Conservation (phyloP, 2,888 invertebrate genomes). For the Poecilus cupreus region DNA sequence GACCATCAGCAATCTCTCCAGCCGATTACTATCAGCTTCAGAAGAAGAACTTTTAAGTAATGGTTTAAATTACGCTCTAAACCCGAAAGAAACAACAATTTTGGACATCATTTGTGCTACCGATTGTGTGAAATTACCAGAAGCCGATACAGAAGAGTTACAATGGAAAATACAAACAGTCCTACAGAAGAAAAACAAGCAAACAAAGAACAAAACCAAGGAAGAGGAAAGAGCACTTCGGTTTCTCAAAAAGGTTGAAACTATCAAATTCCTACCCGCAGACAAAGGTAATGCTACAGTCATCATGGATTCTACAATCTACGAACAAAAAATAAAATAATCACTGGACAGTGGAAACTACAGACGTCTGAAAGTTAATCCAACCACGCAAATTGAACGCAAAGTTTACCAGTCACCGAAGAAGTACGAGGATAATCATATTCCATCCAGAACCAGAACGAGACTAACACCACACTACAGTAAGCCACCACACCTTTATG, state of each 20-base stretch:
- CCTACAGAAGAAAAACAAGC: background rate
- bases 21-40: background rate
- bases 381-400: no score
- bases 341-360: no score
- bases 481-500: constrained; percentile 7
- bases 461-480: background rate
- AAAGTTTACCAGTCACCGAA: no score
- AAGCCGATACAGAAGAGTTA: constrained; percentile 9
- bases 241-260: background rate
- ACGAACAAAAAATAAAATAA: no score
- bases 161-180: background rate
- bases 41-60: constrained; percentile 7
- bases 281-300: no score
- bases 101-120: background rate
- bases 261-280: background rate
- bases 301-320: no score
- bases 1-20: background rate
- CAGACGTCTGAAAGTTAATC: no score
- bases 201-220: background rate
- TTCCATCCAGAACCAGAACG: no score
- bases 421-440: no score
- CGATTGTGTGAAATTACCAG: background rate
- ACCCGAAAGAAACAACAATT: background rate
- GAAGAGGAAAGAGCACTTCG: background rate
- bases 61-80: background rate